Conservation (phyloP, 2,113 vertebrate genomes). For the Zosterops japonicus region DNA sequence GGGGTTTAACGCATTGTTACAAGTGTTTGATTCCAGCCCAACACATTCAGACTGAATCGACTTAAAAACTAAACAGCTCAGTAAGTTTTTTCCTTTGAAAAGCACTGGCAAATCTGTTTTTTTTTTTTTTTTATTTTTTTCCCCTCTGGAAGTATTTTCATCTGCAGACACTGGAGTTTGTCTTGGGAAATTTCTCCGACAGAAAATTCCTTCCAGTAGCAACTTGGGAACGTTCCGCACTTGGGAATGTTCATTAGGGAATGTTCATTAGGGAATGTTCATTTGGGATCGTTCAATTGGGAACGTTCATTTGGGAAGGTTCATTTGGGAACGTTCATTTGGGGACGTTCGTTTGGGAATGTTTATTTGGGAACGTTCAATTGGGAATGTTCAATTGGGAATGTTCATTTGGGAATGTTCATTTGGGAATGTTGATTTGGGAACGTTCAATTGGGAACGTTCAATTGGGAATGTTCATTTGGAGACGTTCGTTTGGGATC, state of each 20-base stretch:
- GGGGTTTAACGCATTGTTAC: slow-evolving; percentile 25
- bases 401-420: background rate
- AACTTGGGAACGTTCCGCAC: background rate
- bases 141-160: background rate
- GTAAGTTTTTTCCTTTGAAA: background rate
- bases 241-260: too few relatives aligned
- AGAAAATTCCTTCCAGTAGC: background rate
- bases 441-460: too few relatives aligned
- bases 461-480: background rate
- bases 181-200: background rate
- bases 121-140: background rate
- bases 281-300: background rate
- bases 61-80: background rate
- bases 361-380: too few relatives aligned
- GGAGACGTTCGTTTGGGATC: background rate
- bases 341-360: background rate
- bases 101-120: background rate
- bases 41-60: background rate
- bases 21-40: background rate
- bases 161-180: background rate
- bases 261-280: background rate
- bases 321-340: background rate
- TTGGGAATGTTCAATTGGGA: background rate
- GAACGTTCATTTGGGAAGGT: background rate
- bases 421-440: background rate